Evolutionary conservation across 1,140 invertebrate species (phyloP), one percentile per base, ranked within the genome.

Genomic region (Geopemphigus sp.): DNA sequence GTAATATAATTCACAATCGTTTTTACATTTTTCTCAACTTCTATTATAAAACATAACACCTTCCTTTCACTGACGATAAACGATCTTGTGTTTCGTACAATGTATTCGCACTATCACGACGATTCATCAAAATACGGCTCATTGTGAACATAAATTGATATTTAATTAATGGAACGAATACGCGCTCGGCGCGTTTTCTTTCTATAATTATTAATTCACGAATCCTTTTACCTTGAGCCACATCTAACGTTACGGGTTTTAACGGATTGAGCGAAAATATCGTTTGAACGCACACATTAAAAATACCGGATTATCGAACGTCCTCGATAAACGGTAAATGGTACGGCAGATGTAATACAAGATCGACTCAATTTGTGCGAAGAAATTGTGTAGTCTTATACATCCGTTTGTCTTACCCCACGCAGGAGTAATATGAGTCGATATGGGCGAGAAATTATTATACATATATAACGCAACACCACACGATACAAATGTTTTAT

Each of bases 131-230:
- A 63, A 29, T 63, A 63, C 32, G 8, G 32, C 26, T 32, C 11
- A 32, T 63, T 63, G 26, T 63, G 2, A 1, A 32, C 61, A 19
- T 1, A 63, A 63, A 63, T 10, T 15, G 22, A 45, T 68, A 50
- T 50, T 68, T 68, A 47, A 24, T 68, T 24, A 68, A 15, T 68
- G 14, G 22, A 22, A 68, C 24, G 5, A 68, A 68, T 47, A 50
- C 14, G 22, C 15, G 4, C 12, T 22, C 1, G 39, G 19, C 17
- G 17, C 5, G 10, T 11, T 32, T 63, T 1, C 47, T 12, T 50
- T 50, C 47, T 50, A 50, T 50, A 4, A n/a, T 39, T 39, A 39
- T 39, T 39, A 39, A 39, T 26, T 63, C 8, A 17, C 61, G 32
- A 63, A 63, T 19, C 61, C 0, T 19, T 63, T 1, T 63, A 63